phyloP scores from a whole-genome alignment of 2,888 invertebrate genomes.

The Belgica antarctica region DNA sequence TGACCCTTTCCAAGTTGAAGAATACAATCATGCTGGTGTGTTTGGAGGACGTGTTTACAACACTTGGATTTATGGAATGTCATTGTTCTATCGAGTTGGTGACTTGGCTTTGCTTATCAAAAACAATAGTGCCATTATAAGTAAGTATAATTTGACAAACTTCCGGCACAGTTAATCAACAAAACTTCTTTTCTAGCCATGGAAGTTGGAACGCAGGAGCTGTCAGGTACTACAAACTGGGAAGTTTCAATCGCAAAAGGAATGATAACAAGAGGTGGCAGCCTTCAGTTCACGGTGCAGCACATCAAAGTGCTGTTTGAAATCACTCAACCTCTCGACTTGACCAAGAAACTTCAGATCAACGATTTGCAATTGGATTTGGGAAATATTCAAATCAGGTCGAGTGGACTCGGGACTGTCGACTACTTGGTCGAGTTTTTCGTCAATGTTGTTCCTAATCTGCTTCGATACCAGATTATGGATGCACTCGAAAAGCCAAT shows the following conservation, averaged over 20 bases:
- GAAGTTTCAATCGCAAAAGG: constrained; percentile 68
- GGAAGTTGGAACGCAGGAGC: constrained; percentile 75
- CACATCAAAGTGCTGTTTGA: constrained; percentile 69
- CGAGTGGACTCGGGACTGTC: constrained; percentile 80
- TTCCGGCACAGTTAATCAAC: constrained; percentile 48
- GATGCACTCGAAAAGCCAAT: constrained; percentile 78
- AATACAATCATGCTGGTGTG: constrained; percentile 71
- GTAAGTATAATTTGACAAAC: no score
- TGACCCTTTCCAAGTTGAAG: constrained; percentile 74
- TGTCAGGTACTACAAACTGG: constrained; percentile 77
- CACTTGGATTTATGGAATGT: constrained; percentile 75
- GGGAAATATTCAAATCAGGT: constrained; percentile 79
- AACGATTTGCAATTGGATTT: constrained; percentile 74
- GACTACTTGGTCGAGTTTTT: constrained; percentile 79
- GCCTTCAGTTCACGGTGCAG: constrained; percentile 74
- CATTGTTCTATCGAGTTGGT: constrained; percentile 78
- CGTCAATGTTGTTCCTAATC: constrained; percentile 79
- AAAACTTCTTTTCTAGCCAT: constrained; percentile 57
- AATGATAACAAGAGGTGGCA: constrained; percentile 67
- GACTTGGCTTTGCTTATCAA: constrained; percentile 71
- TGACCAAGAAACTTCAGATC: constrained; percentile 67
- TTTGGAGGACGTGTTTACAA: constrained; percentile 68
- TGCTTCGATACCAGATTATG: constrained; percentile 83
- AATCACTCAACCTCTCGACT: constrained; percentile 74
- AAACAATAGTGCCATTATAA: constrained; percentile 63